Conservation (phyloP, 2,113 vertebrate species). For the Dicrurus megarhynchus region DNA sequence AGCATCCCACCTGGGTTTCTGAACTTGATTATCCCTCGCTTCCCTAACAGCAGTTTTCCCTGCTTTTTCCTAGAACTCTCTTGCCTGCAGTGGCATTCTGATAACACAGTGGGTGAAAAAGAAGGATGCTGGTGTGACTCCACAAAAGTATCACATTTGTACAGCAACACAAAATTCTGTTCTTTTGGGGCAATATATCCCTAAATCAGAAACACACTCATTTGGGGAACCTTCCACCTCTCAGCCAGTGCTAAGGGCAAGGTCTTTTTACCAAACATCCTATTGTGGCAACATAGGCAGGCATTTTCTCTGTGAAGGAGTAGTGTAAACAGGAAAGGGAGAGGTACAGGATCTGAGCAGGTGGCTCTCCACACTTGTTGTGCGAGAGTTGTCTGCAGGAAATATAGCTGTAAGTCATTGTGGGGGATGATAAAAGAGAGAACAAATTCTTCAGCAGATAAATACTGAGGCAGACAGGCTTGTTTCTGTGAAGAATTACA, state of each 20-base stretch:
- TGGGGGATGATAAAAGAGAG: slow-evolving; percentile 8
- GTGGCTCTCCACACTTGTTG: background rate
- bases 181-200: background rate
- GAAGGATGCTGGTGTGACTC: background rate
- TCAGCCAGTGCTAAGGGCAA: background rate
- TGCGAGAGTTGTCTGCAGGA: slow-evolving; percentile 14
- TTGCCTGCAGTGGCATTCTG: background rate
- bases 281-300: background rate
- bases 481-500: background rate
- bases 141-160: background rate
- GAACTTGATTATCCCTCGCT: background rate
- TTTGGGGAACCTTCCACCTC: background rate
- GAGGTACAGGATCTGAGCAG: slow-evolving; percentile 5
- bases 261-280: background rate
- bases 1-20: background rate
- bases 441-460: background rate
- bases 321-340: slow-evolving; percentile 21
- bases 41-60: background rate
- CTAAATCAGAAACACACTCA: background rate
- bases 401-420: background rate
- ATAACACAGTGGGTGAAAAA: background rate
- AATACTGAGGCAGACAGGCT: background rate
- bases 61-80: background rate
- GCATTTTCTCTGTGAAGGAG: background rate
- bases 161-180: background rate